Conservation (phyloP, 1,140 invertebrate genomes). For the Orchesella cincta region DNA sequence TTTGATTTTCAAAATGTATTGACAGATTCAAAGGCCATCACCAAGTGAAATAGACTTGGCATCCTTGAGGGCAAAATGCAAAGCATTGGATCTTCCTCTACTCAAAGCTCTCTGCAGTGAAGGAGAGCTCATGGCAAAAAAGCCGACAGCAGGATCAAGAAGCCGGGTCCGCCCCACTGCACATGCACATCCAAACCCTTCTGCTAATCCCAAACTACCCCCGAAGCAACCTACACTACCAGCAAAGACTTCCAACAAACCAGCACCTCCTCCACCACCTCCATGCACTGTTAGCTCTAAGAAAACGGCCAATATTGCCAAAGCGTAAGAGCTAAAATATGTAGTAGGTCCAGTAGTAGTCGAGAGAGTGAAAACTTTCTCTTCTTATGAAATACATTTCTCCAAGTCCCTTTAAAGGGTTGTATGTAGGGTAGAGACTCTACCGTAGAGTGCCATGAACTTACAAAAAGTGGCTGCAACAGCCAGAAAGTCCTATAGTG, state of each 20-base stretch:
- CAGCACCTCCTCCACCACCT: conserved; percentile 22
- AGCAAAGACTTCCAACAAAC: conserved; percentile 24
- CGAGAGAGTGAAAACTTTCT: too few relatives aligned
- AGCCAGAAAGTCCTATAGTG: too few relatives aligned
- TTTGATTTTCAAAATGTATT: background rate
- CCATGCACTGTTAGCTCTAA: conserved; percentile 14
- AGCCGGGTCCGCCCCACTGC: conserved; percentile 41
- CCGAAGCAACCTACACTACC: conserved; percentile 29
- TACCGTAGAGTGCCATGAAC: background rate
- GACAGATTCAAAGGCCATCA: conserved; percentile 29
- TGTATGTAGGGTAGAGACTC: background rate
- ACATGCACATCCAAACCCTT: conserved; percentile 44
- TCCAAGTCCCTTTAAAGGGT: background rate
- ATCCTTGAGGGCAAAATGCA: conserved; percentile 41
- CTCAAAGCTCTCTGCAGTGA: conserved; percentile 47
- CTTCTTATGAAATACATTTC: too few relatives aligned
- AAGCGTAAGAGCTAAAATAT: background rate
- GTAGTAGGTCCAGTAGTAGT: too few relatives aligned
- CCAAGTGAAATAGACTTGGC: conserved; percentile 49
- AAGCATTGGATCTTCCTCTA: conserved; percentile 47
- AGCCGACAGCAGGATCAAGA: conserved; percentile 10
- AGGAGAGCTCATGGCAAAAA: conserved; percentile 38
- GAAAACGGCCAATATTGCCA: background rate
- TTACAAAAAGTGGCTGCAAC: too few relatives aligned
- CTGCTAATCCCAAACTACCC: conserved; percentile 27